Base-by-base conservation (phyloP, 2,113 vertebrate genomes). In the Beaufortia kweichowensis region DNA sequence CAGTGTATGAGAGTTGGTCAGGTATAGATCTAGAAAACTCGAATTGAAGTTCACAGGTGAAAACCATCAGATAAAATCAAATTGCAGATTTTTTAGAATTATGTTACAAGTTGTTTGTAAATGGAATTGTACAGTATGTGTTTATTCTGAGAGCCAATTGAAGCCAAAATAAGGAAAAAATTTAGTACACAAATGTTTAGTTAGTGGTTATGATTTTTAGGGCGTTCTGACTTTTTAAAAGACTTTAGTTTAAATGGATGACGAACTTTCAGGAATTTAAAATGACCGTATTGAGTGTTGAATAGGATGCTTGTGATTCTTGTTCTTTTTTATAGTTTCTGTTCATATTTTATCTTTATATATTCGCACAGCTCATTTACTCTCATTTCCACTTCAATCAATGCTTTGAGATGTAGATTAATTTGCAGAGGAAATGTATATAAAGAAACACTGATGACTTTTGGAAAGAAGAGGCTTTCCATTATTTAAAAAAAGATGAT, bases 1-100 rank as follows among this genome's bases (percentile, higher is more conserved):
- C 60, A 59, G 31, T 43, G 56, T 61, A 23, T 63, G 66, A 33
- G 66, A 70, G 57, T 35, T 60, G 15, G 66, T 77, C 76, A 77
- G 70, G 66, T 78, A 57, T 71, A 60, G 76, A 78, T 71, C 57
- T 33, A 48, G 41, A 29, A 62, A 55, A 26, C 24, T 43, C 31
- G 56, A 78, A 63, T 61, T 63, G 31, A 23, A 70, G 56, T 78
- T 78, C 55, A 62, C n/a, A 24, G 57, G 43, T 29, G 29, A 78
- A 70, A 63, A 50, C n/a, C n/a, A n/a, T n/a, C n/a, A 26, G 21
- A 26, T 15, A 78, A 57, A 71, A 43, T 78, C 53, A 59, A 62
- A 62, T 70, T 50, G 46, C 35, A 33, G 14, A 23, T 55, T 62
- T 62, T 78, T n/a, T 46, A 61, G 15, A 63, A 76, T 60, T 3